A percentile compares a stretch with the other conserved stretches of the same genome.
These are phyloP conservation scores for Agrenia bidenticulata DNA, from an alignment of 2,888 invertebrate genomes.

Conservation along the genomic window DNA sequence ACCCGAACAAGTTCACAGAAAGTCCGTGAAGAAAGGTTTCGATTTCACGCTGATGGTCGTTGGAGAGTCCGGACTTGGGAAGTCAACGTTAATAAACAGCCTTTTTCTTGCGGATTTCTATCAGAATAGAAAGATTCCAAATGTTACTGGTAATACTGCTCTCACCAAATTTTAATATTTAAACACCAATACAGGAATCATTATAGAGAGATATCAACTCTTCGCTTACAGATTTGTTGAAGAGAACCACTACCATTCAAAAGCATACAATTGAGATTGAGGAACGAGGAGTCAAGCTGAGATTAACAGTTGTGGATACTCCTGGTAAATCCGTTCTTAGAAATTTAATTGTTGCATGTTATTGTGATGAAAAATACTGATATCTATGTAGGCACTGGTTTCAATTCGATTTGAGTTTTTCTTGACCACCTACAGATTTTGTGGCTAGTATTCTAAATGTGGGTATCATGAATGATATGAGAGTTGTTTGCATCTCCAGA, in stretches of 20 bases:
- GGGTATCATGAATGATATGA: too few relatives aligned
- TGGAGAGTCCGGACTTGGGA: slow-evolving; percentile 65
- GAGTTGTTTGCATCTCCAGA: too few relatives aligned
- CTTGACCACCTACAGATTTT: too few relatives aligned
- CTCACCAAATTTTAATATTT: too few relatives aligned
- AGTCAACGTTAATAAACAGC: slow-evolving; percentile 93
- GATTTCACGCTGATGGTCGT: slow-evolving; percentile 94
- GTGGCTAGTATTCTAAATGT: too few relatives aligned
- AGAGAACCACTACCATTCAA: slow-evolving; percentile 64
- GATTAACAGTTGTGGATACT: slow-evolving; percentile 90
- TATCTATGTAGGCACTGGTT: too few relatives aligned
- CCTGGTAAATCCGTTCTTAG: too few relatives aligned
- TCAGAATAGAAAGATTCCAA: slow-evolving; percentile 70
- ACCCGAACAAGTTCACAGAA: slow-evolving; percentile 94
- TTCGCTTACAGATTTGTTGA: slow-evolving; percentile 60
- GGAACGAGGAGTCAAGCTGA: slow-evolving; percentile 84
- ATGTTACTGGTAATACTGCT: slow-evolving; percentile 40
- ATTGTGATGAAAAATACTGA: too few relatives aligned
- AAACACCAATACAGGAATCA: too few relatives aligned
- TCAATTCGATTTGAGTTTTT: too few relatives aligned
- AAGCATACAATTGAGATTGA: slow-evolving; percentile 88
- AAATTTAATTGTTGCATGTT: too few relatives aligned
- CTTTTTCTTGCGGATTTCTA: slow-evolving; percentile 92
- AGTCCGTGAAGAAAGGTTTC: slow-evolving; percentile 96
- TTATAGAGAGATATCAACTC: too few relatives aligned